Evolutionary conservation across 2,113 vertebrate species (phyloP).

Genomic region (Cavia porcellus): DNA sequence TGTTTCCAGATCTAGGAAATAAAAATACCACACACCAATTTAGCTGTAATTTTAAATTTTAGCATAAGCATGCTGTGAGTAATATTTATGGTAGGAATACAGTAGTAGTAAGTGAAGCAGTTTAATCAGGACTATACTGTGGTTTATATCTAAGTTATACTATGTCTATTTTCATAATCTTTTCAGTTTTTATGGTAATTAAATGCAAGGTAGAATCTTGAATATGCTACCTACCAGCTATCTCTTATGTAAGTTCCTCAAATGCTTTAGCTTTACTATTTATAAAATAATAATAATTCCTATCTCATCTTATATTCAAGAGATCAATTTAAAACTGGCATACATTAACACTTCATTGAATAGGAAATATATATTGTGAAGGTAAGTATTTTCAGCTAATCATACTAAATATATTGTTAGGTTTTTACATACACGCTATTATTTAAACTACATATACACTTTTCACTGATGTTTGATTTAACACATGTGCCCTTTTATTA

Average conservation of each 20-base stretch:
- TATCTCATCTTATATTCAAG: neutral
- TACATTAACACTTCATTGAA: conserved; percentile 26
- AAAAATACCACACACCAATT: neutral
- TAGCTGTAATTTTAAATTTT: conserved; percentile 40
- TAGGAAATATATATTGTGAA: neutral
- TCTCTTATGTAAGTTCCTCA: neutral
- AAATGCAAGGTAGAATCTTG: neutral
- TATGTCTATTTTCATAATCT: neutral
- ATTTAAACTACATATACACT: neutral
- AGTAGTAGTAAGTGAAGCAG: neutral
- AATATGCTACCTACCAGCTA: neutral
- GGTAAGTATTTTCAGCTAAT: neutral
- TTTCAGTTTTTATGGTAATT: neutral
- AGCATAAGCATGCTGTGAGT: neutral
- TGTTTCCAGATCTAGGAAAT: neutral
- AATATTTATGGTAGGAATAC: neutral
- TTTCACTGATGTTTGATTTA: neutral
- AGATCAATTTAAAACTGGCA: neutral
- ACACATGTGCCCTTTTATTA: neutral
- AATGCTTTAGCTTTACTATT: conserved; percentile 4
- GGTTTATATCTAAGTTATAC: neutral
- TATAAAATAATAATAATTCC: conserved; percentile 24
- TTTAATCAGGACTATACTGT: neutral
- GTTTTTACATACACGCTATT: neutral
- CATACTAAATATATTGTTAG: neutral